Conservation (phyloP, 2,888 invertebrate genomes). For the Acrocera orbiculus region DNA sequence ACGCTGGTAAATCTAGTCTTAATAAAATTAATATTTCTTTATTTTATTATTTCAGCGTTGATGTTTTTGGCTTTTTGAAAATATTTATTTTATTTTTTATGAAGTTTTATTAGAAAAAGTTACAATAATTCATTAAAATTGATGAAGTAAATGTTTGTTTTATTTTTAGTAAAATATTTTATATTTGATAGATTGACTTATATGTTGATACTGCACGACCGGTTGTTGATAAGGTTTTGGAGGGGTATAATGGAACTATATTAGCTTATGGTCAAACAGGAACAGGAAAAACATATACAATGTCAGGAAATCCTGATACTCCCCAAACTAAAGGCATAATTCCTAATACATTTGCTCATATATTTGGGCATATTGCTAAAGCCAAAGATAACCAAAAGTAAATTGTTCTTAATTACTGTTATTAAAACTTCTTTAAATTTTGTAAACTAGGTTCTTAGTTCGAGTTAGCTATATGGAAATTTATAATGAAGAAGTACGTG, state of each 20-base stretch:
- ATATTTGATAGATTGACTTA: constrained; percentile 55
- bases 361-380: constrained; percentile 93
- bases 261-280: constrained; percentile 86
- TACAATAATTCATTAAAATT: too few species aligned
- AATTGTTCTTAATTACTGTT: constrained; percentile 17
- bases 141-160: too few species aligned
- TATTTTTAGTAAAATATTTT: constrained; percentile 5
- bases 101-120: too few species aligned
- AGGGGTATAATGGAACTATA: constrained; percentile 91
- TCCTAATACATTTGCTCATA: constrained; percentile 97
- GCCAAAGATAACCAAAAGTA: constrained; percentile 80
- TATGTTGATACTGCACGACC: constrained; percentile 93
- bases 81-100: too few species aligned
- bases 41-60: too few species aligned
- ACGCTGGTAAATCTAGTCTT: too few species aligned
- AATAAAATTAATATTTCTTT: too few species aligned
- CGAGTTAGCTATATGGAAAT: constrained; percentile 97
- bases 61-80: too few species aligned
- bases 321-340: constrained; percentile 91
- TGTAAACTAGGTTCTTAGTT: constrained; percentile 61
- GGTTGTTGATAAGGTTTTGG: constrained; percentile 89
- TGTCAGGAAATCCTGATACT: constrained; percentile 80
- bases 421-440: not conserved
- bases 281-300: constrained; percentile 97
- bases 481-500: constrained; percentile 97